Conservation (phyloP, 2,888 invertebrate species). For the Chouioia cunea region DNA sequence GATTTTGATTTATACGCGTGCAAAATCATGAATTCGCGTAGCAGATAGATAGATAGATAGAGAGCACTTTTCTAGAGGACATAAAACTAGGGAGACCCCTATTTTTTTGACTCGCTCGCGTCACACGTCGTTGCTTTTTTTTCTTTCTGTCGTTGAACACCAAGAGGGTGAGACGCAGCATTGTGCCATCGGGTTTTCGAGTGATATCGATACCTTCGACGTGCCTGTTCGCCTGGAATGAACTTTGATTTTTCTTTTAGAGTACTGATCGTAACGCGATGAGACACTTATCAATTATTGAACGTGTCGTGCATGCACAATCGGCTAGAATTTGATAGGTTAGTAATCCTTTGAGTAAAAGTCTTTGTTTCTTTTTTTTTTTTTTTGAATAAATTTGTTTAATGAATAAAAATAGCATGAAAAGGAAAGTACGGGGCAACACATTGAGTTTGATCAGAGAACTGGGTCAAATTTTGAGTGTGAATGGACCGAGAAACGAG, state of each 20-base stretch:
- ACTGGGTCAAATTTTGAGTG: constrained; percentile 37
- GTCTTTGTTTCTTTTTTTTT: too few relatives aligned
- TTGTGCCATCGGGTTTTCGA: constrained; percentile 8
- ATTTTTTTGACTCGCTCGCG: constrained; percentile 23
- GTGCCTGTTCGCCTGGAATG: too few relatives aligned
- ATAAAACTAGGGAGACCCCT: constrained; percentile 43
- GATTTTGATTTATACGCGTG: constrained; percentile 11
- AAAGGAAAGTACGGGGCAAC: neutral
- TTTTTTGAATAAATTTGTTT: too few relatives aligned
- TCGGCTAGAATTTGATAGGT: too few relatives aligned
- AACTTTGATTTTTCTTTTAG: too few relatives aligned
- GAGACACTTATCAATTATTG: too few relatives aligned
- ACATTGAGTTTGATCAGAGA: neutral
- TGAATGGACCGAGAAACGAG: constrained; percentile 26
- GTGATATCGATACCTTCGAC: constrained; percentile 16
- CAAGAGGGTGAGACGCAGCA: neutral
- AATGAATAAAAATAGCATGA: too few relatives aligned
- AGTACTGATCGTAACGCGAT: too few relatives aligned
- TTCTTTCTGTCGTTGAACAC: constrained; percentile 9
- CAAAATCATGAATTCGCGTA: constrained; percentile 35
- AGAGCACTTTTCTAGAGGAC: neutral
- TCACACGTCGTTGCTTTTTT: neutral
- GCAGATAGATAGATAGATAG: constrained; percentile 2
- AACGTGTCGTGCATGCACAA: too few relatives aligned
- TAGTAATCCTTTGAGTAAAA: too few relatives aligned